These are phyloP conservation scores for Planiliza haematocheilus DNA, from an alignment of 2,113 vertebrate genomes.

Conservation along the genomic window DNA sequence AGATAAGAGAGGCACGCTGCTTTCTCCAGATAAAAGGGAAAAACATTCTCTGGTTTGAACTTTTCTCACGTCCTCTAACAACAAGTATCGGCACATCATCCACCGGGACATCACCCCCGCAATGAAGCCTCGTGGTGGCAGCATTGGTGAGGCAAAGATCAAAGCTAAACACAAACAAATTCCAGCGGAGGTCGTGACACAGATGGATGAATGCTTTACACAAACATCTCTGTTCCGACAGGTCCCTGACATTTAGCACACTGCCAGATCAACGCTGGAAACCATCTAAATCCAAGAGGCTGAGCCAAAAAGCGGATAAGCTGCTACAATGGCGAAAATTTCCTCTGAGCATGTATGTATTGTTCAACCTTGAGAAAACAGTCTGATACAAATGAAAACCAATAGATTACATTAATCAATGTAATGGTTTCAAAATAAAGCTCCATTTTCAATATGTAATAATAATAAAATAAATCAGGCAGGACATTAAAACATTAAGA, in stretches of 20 bases:
- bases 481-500: too few relatives aligned
- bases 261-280: neutral
- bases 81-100: neutral
- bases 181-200: neutral
- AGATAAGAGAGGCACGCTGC: too few relatives aligned
- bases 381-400: too few relatives aligned
- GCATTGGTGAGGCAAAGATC: neutral
- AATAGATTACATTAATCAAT: too few relatives aligned
- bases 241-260: neutral
- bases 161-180: conserved; percentile 22
- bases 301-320: neutral
- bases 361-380: too few relatives aligned
- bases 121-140: neutral
- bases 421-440: too few relatives aligned
- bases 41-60: neutral
- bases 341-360: too few relatives aligned
- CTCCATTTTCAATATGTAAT: too few relatives aligned
- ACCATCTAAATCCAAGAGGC: neutral
- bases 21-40: neutral
- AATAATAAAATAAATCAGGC: too few relatives aligned
- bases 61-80: neutral
- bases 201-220: neutral
- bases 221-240: conserved; percentile 6
- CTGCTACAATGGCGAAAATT: neutral
- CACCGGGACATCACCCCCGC: neutral